These are phyloP conservation scores for Thalassaphorura encarpata DNA, from an alignment of 1,140 invertebrate genomes.

Conservation along the genomic window DNA sequence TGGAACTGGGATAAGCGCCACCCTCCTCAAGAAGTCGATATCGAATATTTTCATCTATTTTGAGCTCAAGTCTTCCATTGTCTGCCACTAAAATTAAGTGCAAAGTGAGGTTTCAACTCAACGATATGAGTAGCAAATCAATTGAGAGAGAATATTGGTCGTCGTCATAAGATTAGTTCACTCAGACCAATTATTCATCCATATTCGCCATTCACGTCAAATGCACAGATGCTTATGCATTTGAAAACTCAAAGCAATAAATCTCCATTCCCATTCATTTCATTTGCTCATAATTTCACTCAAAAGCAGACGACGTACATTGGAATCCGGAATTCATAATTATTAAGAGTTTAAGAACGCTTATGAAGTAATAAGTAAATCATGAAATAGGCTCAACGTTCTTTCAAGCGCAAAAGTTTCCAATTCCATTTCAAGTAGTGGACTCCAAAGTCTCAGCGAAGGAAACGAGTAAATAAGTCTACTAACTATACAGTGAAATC, in stretches of 20 bases:
- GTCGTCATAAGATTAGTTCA: not conserved
- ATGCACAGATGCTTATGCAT: too few species aligned
- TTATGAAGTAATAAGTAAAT: not conserved
- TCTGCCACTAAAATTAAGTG: slow-evolving; percentile 35
- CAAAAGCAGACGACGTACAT: not conserved
- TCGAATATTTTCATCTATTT: slow-evolving; percentile 37
- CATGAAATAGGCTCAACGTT: not conserved
- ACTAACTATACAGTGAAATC: too few species aligned
- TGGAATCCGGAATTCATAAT: not conserved
- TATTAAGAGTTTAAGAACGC: not conserved
- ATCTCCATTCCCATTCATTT: too few species aligned
- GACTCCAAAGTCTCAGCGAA: too few species aligned
- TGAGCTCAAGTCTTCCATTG: slow-evolving; percentile 36
- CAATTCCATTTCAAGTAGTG: too few species aligned
- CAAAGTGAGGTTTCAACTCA: not conserved
- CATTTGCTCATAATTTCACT: not conserved
- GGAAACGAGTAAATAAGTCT: too few species aligned
- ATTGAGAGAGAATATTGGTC: too few species aligned
- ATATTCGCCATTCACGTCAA: too few species aligned
- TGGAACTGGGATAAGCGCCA: slow-evolving; percentile 39
- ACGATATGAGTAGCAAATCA: too few species aligned
- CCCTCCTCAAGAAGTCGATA: slow-evolving; percentile 32
- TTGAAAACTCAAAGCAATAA: too few species aligned
- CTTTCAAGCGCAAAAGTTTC: not conserved
- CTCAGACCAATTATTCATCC: not conserved